phyloP scores from a whole-genome alignment of 2,113 vertebrate genomes.

The Murina feae region DNA sequence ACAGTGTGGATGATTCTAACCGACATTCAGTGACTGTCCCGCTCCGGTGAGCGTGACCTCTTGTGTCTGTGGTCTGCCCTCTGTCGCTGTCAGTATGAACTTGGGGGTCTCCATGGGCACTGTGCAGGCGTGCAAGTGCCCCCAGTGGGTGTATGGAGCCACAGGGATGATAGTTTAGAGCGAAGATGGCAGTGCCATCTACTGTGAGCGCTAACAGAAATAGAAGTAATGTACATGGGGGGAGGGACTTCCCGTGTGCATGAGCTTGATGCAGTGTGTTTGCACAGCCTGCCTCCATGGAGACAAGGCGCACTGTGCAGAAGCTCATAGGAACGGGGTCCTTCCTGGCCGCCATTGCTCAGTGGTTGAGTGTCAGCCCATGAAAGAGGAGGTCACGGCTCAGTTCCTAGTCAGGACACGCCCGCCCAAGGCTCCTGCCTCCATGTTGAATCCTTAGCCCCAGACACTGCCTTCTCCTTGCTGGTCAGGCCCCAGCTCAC shows the following conservation, averaged over 20 bases:
- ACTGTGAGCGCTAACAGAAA: too few species aligned
- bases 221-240: too few species aligned
- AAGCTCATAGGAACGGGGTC: neutral
- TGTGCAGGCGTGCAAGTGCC: fast-evolving
- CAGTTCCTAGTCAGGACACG: too few species aligned
- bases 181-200: fast-evolving
- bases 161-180: neutral
- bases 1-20: neutral
- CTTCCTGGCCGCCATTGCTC: too few species aligned
- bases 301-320: fast-evolving
- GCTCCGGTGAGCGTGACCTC: neutral
- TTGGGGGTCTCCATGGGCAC: neutral
- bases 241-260: too few species aligned
- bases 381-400: too few species aligned
- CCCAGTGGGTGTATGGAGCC: neutral
- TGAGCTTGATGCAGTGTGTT: too few species aligned
- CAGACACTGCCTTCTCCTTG: neutral
- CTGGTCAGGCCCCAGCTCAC: too few species aligned
- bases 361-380: too few species aligned
- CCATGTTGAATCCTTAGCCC: fast-evolving
- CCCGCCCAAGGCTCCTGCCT: neutral
- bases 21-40: neutral
- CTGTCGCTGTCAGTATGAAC: fast-evolving
- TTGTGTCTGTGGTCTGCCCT: neutral
- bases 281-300: neutral